phyloP scores from a whole-genome alignment of 2,888 invertebrate genomes.

The Athripsodes cinereus region DNA sequence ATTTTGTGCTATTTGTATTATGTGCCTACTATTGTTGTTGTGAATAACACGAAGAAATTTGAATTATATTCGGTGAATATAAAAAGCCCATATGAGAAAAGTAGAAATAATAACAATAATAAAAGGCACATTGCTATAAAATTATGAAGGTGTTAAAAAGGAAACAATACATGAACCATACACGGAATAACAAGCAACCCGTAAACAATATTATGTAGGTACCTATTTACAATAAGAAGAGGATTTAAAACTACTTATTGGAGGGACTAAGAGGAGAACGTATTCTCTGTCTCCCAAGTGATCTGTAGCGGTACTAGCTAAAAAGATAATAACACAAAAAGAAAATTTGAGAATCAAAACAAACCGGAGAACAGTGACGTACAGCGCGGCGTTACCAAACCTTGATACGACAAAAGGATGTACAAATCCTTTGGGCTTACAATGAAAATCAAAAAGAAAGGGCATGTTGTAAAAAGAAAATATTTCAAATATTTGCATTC shows the following conservation, averaged over 20 bases:
- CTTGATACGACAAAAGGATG: conserved; percentile 3
- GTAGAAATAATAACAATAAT: too few species aligned
- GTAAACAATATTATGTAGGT: too few species aligned
- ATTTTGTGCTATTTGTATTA: too few species aligned
- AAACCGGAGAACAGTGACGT: conserved; percentile 23
- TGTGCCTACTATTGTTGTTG: too few species aligned
- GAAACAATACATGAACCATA: background rate
- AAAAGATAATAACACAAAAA: conserved; percentile 6
- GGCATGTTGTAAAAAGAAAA: background rate
- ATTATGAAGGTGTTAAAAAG: background rate
- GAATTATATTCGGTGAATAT: too few species aligned
- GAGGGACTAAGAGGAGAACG: background rate
- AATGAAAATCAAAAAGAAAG: background rate
- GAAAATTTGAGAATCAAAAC: conserved; percentile 11
- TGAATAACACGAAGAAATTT: too few species aligned
- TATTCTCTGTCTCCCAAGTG: background rate
- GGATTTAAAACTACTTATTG: background rate
- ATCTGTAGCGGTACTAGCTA: conserved; percentile 11
- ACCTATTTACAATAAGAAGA: too few species aligned
- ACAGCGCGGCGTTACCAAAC: conserved; percentile 20
- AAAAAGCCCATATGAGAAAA: too few species aligned
- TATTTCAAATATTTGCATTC: background rate
- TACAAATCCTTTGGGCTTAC: background rate
- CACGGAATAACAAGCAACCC: background rate
- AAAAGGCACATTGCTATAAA: too few species aligned